A percentile compares a stretch with the other conserved stretches of the same genome.
phyloP scores from a whole-genome alignment of 1,140 invertebrate genomes.

The Aphidius gifuensis region DNA sequence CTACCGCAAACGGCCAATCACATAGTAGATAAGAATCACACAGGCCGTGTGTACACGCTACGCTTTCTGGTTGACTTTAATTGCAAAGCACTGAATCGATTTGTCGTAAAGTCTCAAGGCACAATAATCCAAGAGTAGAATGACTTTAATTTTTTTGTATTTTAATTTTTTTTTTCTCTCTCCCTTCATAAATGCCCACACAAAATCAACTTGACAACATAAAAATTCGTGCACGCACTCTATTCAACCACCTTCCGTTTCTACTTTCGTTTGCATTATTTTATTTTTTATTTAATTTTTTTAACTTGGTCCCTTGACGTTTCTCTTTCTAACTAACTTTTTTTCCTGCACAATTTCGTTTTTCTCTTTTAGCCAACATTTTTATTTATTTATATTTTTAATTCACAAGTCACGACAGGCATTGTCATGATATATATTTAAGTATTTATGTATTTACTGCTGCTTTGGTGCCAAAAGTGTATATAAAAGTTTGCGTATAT shows the following conservation, averaged over 20 bases:
- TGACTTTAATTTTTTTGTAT: slow-evolving; percentile 10
- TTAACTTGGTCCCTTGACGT: not conserved
- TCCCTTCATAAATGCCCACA: not conserved
- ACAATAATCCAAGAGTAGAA: slow-evolving; percentile 1
- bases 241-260: slow-evolving; percentile 17
- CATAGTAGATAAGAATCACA: slow-evolving; percentile 44
- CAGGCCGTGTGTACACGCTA: slow-evolving; percentile 29
- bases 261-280: slow-evolving; percentile 8
- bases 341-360: too few species aligned
- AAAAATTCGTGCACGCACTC: slow-evolving; percentile 32
- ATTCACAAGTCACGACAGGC: too few species aligned
- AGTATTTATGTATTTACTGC: too few species aligned
- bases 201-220: not conserved
- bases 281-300: slow-evolving; percentile 11
- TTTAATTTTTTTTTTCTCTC: not conserved
- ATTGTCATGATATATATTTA: too few species aligned
- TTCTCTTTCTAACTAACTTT: slow-evolving; percentile 1
- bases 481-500: too few species aligned
- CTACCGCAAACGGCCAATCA: slow-evolving; percentile 38
- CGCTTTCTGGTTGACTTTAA: slow-evolving; percentile 44
- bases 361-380: too few species aligned
- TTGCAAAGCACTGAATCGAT: slow-evolving; percentile 48
- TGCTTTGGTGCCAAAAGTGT: too few species aligned
- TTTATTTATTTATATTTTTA: too few species aligned
- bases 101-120: slow-evolving; percentile 38